These are phyloP conservation scores for Colletes collaris DNA, from an alignment of 2,888 invertebrate genomes.

Conservation along the genomic window DNA sequence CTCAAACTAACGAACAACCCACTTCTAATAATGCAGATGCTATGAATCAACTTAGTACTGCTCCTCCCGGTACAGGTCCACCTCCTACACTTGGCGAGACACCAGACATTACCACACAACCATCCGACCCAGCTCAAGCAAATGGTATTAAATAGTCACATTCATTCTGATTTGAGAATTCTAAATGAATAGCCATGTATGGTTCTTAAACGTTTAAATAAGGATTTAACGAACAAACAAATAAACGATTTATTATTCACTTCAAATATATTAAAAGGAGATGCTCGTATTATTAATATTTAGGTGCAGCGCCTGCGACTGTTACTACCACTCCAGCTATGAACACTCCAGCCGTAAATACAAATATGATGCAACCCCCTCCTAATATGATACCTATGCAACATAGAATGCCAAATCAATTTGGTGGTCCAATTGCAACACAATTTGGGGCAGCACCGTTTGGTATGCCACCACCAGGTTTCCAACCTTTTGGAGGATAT, in stretches of 20 bases:
- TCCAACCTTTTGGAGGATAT: conserved; percentile 83
- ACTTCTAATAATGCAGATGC: conserved; percentile 73
- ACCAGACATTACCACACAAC: conserved; percentile 70
- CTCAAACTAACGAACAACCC: conserved; percentile 80
- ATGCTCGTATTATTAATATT: neutral
- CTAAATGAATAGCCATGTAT: neutral
- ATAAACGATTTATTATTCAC: too few relatives aligned
- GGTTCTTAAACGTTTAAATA: too few relatives aligned
- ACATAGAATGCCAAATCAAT: conserved; percentile 82
- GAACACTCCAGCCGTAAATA: conserved; percentile 74
- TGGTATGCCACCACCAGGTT: conserved; percentile 89
- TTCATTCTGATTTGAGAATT: neutral
- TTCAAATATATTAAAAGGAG: neutral
- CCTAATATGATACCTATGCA: conserved; percentile 81
- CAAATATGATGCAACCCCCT: conserved; percentile 82
- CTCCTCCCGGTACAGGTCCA: conserved; percentile 80
- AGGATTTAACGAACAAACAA: too few relatives aligned
- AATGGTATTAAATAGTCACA: conserved; percentile 71
- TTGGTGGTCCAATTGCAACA: conserved; percentile 84
- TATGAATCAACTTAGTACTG: conserved; percentile 79
- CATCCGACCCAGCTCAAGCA: conserved; percentile 73
- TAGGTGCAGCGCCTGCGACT: conserved; percentile 72
- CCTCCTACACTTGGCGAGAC: conserved; percentile 78
- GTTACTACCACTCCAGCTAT: conserved; percentile 73
- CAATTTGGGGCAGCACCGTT: conserved; percentile 86